These are phyloP conservation scores for Microcebus ravelobensis DNA, from an alignment of 2,113 vertebrate genomes.

Conservation along the genomic window DNA sequence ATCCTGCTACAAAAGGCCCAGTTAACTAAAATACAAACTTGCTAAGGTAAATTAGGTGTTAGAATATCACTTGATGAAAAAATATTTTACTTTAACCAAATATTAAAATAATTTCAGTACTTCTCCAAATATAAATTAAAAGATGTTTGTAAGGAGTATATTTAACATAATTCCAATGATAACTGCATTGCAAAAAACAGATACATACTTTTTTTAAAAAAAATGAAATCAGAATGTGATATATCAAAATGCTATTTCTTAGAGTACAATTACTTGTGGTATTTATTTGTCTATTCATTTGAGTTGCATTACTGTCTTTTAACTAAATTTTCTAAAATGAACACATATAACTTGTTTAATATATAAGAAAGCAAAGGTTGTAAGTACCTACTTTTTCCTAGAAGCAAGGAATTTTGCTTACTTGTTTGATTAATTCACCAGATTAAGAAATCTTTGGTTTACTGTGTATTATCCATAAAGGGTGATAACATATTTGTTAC, in stretches of 20 bases:
- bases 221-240: background rate
- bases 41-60: background rate
- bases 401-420: background rate
- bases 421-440: background rate
- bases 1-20: background rate
- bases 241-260: background rate
- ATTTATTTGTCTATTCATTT: background rate
- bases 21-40: background rate
- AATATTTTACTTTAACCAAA: background rate
- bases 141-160: background rate
- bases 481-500: background rate
- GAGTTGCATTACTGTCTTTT: background rate
- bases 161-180: background rate
- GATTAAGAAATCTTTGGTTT: background rate
- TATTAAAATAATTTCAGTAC: background rate
- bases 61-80: background rate
- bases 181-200: background rate
- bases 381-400: background rate
- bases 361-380: background rate
- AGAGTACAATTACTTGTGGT: background rate
- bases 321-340: background rate
- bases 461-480: background rate
- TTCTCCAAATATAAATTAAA: slow-evolving; percentile 9
- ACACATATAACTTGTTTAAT: background rate
- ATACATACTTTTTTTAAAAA: background rate